Base-by-base conservation (phyloP, 2,888 invertebrate genomes). In the Hydrotaea diabolus region DNA sequence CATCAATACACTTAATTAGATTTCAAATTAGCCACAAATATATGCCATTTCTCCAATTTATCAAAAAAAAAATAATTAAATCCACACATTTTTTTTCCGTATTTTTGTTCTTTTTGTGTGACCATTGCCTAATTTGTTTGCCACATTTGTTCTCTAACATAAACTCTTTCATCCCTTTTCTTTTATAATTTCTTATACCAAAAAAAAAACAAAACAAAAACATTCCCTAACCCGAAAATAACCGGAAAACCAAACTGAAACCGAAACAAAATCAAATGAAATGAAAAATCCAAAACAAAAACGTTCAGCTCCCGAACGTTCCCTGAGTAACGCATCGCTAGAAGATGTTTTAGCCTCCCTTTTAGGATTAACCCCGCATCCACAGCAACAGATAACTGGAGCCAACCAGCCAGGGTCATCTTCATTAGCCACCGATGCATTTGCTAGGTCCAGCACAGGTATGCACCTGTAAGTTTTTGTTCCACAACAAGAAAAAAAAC, bases 341-440 rank as follows among this genome's bases (percentile, higher is more conserved):
- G 98, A 98, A 94, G 98, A 98, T 94, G 98, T 98, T 87, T 94
- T 98, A 93, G 97, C 98, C 93, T 97, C 97, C 87, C 95, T 98
- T 88, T 95, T 98, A 93, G 97, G 97, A 91, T 94, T 97, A 91
- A 96, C 97, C 90, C 94, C 77, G 72, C 83, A 82, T 80, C 85
- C 82, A 59, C 57, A 19, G 53, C 73, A 31, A 55, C 73, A 53
- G 55, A 23, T 46, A 46, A 85, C 76, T 81, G 84, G 84, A 81
- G 84, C 76, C 81, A 85, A 73, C 81, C 21, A 39, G 13, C 43
- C 69, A 69, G 69, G 55, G 46, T 62, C 69, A 39, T 69, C 66
- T 13, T 26, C 87, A 66, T 87, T 88, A 83, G 87, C 87, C 86
- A 88, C 89, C 87, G 93, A 94, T 89, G 94, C 95, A 88, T 95